Conservation (phyloP, 1,140 invertebrate species). For the Trypoxylus dichotomus region DNA sequence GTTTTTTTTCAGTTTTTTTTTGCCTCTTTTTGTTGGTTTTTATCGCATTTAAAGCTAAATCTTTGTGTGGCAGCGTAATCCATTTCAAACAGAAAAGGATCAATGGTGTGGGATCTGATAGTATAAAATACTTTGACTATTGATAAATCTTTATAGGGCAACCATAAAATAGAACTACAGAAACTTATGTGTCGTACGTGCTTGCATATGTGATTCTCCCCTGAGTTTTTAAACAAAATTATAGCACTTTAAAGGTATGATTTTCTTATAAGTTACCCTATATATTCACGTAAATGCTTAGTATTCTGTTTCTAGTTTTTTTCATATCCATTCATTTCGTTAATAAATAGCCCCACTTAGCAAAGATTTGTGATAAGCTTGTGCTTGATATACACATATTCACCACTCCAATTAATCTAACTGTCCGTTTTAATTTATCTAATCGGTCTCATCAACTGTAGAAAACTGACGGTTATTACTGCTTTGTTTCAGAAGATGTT, state of each 20-base stretch:
- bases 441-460: background rate
- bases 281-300: no score
- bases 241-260: no score
- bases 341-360: background rate
- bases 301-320: no score
- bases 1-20: conserved; percentile 2
- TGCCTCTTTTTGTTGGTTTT: background rate
- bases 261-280: no score
- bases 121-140: no score
- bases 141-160: no score
- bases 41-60: background rate
- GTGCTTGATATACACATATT: background rate
- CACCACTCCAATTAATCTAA: background rate
- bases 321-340: background rate
- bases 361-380: background rate
- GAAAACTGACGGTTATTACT: background rate
- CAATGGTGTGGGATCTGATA: no score
- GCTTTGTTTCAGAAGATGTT: background rate
- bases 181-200: no score
- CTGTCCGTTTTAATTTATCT: background rate
- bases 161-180: no score
- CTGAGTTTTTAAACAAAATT: no score
- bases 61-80: background rate
- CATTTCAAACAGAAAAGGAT: no score
- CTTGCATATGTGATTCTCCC: no score